Conservation (phyloP, 2,888 invertebrate genomes). For the Synergus japonicus region DNA sequence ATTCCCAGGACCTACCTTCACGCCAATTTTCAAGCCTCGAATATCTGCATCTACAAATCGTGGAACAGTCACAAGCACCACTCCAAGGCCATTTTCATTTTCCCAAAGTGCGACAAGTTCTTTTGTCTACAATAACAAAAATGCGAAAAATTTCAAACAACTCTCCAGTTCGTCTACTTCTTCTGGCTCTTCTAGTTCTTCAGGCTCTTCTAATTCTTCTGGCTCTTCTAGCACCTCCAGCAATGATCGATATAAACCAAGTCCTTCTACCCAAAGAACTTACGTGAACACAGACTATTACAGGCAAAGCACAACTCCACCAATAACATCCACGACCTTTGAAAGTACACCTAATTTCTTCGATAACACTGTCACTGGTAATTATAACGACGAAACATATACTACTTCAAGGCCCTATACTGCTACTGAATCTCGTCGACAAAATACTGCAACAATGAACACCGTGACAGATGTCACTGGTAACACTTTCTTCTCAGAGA, state of each 20-base stretch:
- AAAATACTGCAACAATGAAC: slow-evolving; percentile 36
- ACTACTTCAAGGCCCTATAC: slow-evolving; percentile 38
- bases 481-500: slow-evolving; percentile 24
- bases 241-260: slow-evolving; percentile 44
- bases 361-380: slow-evolving; percentile 42
- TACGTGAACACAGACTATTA: slow-evolving; percentile 60
- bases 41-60: slow-evolving; percentile 1
- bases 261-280: slow-evolving; percentile 53
- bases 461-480: slow-evolving; percentile 14
- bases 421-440: slow-evolving; percentile 44
- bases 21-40: slow-evolving; percentile 69
- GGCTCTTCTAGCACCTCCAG: neutral
- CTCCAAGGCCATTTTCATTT: slow-evolving; percentile 41
- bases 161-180: slow-evolving; percentile 38
- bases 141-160: slow-evolving; percentile 54
- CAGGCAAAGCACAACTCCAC: slow-evolving; percentile 50
- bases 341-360: slow-evolving; percentile 57
- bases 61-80: slow-evolving; percentile 60
- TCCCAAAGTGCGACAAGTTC: neutral
- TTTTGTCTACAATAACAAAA: slow-evolving; percentile 29
- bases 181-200: no score
- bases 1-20: slow-evolving; percentile 67
- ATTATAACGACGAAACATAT: slow-evolving; percentile 43
- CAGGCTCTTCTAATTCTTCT: neutral
- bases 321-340: slow-evolving; percentile 43